Evolutionary conservation across 2,113 vertebrate species (phyloP).

Genomic region (Petrocephalus microphthalmus): DNA sequence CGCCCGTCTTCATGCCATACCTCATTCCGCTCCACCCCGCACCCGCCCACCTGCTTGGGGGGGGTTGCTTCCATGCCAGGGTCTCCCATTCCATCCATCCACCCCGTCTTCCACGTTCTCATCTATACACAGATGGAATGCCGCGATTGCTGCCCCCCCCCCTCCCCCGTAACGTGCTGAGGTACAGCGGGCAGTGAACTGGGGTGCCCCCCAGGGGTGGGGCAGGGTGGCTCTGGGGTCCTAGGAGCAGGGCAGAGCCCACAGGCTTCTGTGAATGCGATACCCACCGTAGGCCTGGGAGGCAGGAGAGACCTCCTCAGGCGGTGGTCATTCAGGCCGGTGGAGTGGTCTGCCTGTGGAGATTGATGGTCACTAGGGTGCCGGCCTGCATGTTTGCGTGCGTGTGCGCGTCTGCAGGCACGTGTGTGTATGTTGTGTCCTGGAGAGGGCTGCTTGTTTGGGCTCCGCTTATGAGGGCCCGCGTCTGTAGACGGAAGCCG

Average conservation of each 20-base stretch:
- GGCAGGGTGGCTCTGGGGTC: not conserved
- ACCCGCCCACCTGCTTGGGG: not conserved
- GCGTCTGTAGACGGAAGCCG: not conserved
- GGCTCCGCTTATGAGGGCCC: not conserved
- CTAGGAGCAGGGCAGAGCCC: not conserved
- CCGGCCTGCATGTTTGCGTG: not conserved
- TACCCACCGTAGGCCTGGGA: not conserved
- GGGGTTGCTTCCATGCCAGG: not conserved
- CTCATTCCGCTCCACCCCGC: not conserved
- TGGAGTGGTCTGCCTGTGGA: constrained; percentile 54
- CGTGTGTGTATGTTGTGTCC: not conserved
- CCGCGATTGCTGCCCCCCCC: not conserved
- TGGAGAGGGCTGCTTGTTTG: not conserved
- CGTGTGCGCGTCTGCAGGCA: not conserved
- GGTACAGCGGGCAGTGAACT: not conserved
- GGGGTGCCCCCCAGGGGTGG: not conserved
- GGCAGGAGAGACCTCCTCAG: constrained; percentile 17
- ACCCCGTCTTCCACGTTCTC: not conserved
- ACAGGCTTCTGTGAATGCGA: not conserved
- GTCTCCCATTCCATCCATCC: not conserved
- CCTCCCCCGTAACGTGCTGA: too few species aligned
- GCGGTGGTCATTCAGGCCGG: constrained; percentile 22
- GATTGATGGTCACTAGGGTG: constrained; percentile 53
- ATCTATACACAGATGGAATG: not conserved
- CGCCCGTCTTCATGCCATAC: constrained; percentile 30